phyloP scores from a whole-genome alignment of 2,113 vertebrate genomes.

The Triplophysa siluroides region DNA sequence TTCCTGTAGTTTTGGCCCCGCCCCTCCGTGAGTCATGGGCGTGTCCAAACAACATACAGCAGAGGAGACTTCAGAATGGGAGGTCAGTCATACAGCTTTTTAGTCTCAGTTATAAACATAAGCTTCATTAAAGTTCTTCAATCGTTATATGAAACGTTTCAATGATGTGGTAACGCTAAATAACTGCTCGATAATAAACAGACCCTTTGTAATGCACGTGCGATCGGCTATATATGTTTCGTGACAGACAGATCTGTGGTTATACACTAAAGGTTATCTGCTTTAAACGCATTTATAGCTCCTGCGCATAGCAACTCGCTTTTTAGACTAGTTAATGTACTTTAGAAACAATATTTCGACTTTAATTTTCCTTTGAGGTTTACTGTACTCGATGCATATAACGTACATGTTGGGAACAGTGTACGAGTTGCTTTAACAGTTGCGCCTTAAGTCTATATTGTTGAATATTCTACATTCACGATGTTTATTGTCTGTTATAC shows the following conservation, averaged over 20 bases:
- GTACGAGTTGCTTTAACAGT: background rate
- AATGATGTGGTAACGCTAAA: background rate
- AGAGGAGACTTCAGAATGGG: slow-evolving; percentile 47
- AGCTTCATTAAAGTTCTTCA: background rate
- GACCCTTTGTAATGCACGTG: background rate
- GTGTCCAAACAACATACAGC: slow-evolving; percentile 44
- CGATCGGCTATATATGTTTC: background rate
- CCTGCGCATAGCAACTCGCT: too few relatives aligned
- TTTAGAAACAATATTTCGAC: too few relatives aligned
- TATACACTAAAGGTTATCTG: background rate
- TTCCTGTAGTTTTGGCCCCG: slow-evolving; percentile 15
- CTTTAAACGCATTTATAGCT: background rate
- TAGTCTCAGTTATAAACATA: background rate
- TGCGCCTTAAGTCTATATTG: background rate
- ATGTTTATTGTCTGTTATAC: background rate
- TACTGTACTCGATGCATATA: background rate
- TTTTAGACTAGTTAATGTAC: too few relatives aligned
- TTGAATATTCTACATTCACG: background rate
- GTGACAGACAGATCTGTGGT: background rate
- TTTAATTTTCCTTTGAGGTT: background rate
- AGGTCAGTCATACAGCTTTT: slow-evolving; percentile 40
- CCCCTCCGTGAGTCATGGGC: slow-evolving; percentile 24
- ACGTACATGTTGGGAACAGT: background rate
- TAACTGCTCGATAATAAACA: too few relatives aligned
- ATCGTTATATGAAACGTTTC: background rate